Base-by-base conservation (phyloP, 2,113 vertebrate genomes). In the Amia ocellicauda region DNA sequence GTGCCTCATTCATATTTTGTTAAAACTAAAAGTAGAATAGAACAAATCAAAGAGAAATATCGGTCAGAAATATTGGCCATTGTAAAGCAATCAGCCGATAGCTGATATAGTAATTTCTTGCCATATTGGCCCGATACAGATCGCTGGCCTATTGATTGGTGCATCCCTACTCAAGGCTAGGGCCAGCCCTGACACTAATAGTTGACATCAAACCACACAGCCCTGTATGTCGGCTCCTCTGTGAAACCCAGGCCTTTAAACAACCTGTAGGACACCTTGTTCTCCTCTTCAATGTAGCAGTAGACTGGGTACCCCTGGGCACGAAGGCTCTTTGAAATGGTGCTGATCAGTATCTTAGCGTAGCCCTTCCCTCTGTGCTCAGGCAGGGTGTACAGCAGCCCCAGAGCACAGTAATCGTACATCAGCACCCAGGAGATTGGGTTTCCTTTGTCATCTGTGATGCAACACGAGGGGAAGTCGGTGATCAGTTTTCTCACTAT, bases 101-200 rank as follows among this genome's bases (percentile, higher is more conserved):
- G n/a, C n/a, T 0, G n/a, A n/a, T n/a, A n/a, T n/a, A n/a, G n/a
- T n/a, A n/a, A n/a, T n/a, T n/a, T n/a, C n/a, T n/a, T n/a, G n/a
- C n/a, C n/a, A n/a, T n/a, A n/a, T n/a, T n/a, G n/a, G n/a, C n/a
- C n/a, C n/a, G n/a, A n/a, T n/a, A n/a, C n/a, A n/a, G n/a, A n/a
- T n/a, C n/a, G n/a, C n/a, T n/a, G n/a, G n/a, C n/a, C n/a, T n/a
- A n/a, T n/a, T n/a, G n/a, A n/a, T n/a, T n/a, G n/a, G n/a, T n/a
- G n/a, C n/a, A n/a, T n/a, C n/a, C n/a, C n/a, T n/a, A n/a, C n/a
- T n/a, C n/a, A n/a, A n/a, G n/a, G n/a, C n/a, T n/a, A n/a, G n/a
- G n/a, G n/a, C n/a, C n/a, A n/a, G n/a, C n/a, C 24, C 51, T 79
- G 68, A 80, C 75, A 85, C 81, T 85, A 82, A 84, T 79, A 58